phyloP scores from a whole-genome alignment of 2,113 vertebrate genomes.

The Saguinus midas region DNA sequence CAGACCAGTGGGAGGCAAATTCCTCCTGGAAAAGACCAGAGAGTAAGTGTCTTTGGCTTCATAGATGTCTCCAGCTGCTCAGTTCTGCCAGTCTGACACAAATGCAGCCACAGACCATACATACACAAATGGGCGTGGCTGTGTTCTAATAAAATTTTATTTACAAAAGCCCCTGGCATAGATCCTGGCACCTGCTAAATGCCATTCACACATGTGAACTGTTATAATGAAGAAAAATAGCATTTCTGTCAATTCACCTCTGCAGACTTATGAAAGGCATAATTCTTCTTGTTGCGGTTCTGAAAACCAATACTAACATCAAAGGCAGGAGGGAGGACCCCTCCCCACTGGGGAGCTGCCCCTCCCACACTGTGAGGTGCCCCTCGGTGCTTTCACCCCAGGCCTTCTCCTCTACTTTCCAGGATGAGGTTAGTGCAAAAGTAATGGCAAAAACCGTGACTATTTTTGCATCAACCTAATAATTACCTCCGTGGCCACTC shows the following conservation, averaged over 20 bases:
- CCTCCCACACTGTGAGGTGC: not conserved
- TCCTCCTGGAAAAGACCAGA: not conserved
- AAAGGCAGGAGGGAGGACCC: not conserved
- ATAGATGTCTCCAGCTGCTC: not conserved
- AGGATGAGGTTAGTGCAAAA: no score
- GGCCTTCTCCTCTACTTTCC: not conserved
- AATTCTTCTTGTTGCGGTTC: not conserved
- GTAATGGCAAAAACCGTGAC: no score
- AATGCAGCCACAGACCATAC: not conserved
- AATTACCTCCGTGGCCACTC: not conserved
- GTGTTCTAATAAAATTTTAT: constrained; percentile 28
- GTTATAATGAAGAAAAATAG: not conserved
- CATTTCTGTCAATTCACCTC: not conserved
- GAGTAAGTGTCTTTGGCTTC: not conserved
- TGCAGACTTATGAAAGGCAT: not conserved
- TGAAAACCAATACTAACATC: not conserved
- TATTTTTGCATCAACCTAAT: not conserved
- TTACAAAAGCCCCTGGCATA: not conserved
- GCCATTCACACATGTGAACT: not conserved
- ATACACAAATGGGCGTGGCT: not conserved
- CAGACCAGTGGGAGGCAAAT: not conserved
- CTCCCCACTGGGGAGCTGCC: not conserved
- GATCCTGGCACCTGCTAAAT: not conserved
- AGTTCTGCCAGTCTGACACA: not conserved
- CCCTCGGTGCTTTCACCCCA: not conserved